Evolutionary conservation across 1,140 invertebrate species (phyloP), one percentile per base, ranked within the genome.

Genomic region (Bombus haemorrhoidalis): DNA sequence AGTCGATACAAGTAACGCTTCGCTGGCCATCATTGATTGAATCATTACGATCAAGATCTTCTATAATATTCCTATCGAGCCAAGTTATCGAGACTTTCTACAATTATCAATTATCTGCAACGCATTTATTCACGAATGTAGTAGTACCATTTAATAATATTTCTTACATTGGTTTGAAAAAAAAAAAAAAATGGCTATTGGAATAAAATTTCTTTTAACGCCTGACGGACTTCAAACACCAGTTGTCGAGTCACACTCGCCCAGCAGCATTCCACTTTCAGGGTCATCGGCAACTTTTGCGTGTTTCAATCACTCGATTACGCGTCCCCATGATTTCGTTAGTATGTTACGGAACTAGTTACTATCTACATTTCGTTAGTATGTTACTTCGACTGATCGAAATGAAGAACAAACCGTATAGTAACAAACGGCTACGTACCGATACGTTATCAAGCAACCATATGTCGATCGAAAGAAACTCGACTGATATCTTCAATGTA

Each of bases 251-350:
- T 69, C 68, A 69, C 66, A 87, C 87, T 82, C 32, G 87, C 72
- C 68, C 41, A 39, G 78, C 82, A 74, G 86, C 85, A 89, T 87
- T 89, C 78, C 73, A 82, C 28, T 6, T 68, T 79, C 86, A 85
- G 80, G 81, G 82, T 74, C 87, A 57, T 37, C 62, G 64, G 57
- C 66, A 34, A 57, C 37, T 59, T 87, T 69, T 18, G 34, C 68
- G 15, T n/a, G 71, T 72, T 88, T 83, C 85, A 71, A 81, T 66
- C 39, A 80, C 18, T 77, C 79, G 43, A 71, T 86, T 32, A n/a
- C 59, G 13, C 22, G 22, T 3, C 41, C 1, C n/a, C 15, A 12
- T 37, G 47, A 59, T 37, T 64, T 80, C 53, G 28, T 80, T 80
- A 72, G 47, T 22, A 53, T 53, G 18, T 22, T 53, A 53, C 47